Conservation (phyloP, 2,888 invertebrate species). For the Melinaea marsaeus region DNA sequence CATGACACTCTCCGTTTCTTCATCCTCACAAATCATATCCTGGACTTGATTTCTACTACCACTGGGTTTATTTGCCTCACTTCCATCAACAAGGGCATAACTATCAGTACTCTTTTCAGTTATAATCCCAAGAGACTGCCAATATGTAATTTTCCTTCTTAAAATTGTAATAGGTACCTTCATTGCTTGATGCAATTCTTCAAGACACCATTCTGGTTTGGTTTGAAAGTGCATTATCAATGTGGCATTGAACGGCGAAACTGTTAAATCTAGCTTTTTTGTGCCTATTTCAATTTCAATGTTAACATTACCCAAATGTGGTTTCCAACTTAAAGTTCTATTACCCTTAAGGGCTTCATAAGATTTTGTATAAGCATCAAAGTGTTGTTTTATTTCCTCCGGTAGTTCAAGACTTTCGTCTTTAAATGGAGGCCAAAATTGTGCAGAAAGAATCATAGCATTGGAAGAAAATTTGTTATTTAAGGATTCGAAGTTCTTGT, state of each 20-base stretch:
- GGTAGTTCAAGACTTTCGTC: constrained; percentile 95
- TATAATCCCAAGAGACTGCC: constrained; percentile 95
- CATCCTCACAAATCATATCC: constrained; percentile 89
- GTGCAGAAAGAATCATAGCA: constrained; percentile 96
- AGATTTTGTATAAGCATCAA: constrained; percentile 91
- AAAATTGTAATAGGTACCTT: constrained; percentile 92
- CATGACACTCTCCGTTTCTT: constrained; percentile 95
- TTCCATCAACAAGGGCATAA: constrained; percentile 84
- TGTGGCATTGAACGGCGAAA: constrained; percentile 95
- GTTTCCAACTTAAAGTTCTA: constrained; percentile 95
- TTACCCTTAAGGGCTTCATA: constrained; percentile 95
- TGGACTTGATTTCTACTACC: constrained; percentile 75
- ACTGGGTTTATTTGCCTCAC: constrained; percentile 74
- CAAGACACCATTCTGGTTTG: constrained; percentile 90
- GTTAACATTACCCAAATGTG: constrained; percentile 93
- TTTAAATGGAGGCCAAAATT: constrained; percentile 98
- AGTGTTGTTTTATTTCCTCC: constrained; percentile 85
- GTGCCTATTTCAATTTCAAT: constrained; percentile 93
- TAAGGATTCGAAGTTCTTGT: constrained; percentile 73
- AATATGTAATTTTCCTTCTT: constrained; percentile 91
- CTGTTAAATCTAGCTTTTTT: constrained; percentile 87
- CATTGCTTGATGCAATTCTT: constrained; percentile 90
- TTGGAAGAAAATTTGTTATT: constrained; percentile 65
- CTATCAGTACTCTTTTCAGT: constrained; percentile 86
- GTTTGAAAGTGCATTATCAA: constrained; percentile 95